phyloP scores from a whole-genome alignment of 2,797 vertebrate species.

The Fringilla coelebs region DNA sequence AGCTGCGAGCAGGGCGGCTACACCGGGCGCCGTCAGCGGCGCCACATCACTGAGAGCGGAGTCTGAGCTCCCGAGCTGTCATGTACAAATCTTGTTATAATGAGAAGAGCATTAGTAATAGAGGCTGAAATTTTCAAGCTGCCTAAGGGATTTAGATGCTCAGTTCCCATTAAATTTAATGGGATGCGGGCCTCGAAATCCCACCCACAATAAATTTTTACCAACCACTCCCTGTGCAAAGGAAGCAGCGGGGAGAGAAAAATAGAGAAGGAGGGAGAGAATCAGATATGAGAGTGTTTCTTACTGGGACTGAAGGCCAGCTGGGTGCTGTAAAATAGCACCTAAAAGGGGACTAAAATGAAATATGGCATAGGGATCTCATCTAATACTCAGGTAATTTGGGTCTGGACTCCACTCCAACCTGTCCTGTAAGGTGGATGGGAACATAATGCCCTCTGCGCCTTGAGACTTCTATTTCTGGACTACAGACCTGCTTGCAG shows the following conservation, averaged over 20 bases:
- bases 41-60: not conserved
- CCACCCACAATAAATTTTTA: slow-evolving; percentile 60
- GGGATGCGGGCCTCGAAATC: slow-evolving; percentile 17
- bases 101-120: slow-evolving; percentile 55
- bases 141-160: slow-evolving; percentile 66
- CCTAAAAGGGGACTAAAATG: not conserved
- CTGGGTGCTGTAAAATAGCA: not conserved
- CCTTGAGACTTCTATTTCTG: slow-evolving; percentile 46
- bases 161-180: slow-evolving; percentile 63
- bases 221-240: not conserved
- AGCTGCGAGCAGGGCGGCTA: slow-evolving; percentile 2
- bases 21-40: rapidly evolving
- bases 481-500: slow-evolving; percentile 6
- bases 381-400: not conserved
- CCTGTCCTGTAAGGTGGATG: not conserved
- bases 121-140: slow-evolving; percentile 65
- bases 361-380: not conserved
- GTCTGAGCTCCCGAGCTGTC: slow-evolving; percentile 42
- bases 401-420: not conserved
- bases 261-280: not conserved
- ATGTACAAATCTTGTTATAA: slow-evolving; percentile 63
- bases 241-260: not conserved
- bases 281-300: not conserved
- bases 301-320: not conserved
- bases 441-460: not conserved